Evolutionary conservation across 2,113 vertebrate species (phyloP).

Genomic region (Cynocephalus volans): DNA sequence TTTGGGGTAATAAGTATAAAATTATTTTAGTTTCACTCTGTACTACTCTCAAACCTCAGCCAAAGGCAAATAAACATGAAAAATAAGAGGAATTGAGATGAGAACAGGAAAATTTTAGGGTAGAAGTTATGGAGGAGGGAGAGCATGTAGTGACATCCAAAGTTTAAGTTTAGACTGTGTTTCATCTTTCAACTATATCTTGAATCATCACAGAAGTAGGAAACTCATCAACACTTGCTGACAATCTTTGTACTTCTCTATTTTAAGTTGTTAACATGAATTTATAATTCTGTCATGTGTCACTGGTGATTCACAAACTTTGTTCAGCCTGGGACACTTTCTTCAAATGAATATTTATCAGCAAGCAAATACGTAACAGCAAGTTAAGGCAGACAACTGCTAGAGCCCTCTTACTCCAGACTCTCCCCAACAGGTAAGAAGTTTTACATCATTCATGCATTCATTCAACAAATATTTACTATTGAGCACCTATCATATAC

Average conservation of each 20-base stretch:
- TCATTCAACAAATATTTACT: not conserved
- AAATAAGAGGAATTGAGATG: not conserved
- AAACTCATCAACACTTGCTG: slow-evolving; percentile 20
- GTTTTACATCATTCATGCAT: not conserved
- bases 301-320: not conserved
- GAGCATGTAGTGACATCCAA: not conserved
- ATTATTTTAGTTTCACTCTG: not conserved
- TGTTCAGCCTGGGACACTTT: not conserved
- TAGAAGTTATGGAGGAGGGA: not conserved
- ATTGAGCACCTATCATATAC: not conserved
- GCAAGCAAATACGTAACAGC: not conserved
- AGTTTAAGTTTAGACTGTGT: not conserved
- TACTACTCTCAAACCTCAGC: not conserved
- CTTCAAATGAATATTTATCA: slow-evolving; percentile 19
- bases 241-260: not conserved
- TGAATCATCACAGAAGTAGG: not conserved
- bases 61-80: slow-evolving; percentile 2
- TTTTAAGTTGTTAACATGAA: slow-evolving; percentile 39
- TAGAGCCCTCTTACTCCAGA: not conserved
- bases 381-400: not conserved
- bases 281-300: not conserved
- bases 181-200: not conserved
- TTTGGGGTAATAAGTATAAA: not conserved
- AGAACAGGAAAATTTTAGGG: not conserved
- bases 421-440: not conserved